phyloP scores from a whole-genome alignment of 2,113 vertebrate genomes.

The Rhinichthys klamathensis region DNA sequence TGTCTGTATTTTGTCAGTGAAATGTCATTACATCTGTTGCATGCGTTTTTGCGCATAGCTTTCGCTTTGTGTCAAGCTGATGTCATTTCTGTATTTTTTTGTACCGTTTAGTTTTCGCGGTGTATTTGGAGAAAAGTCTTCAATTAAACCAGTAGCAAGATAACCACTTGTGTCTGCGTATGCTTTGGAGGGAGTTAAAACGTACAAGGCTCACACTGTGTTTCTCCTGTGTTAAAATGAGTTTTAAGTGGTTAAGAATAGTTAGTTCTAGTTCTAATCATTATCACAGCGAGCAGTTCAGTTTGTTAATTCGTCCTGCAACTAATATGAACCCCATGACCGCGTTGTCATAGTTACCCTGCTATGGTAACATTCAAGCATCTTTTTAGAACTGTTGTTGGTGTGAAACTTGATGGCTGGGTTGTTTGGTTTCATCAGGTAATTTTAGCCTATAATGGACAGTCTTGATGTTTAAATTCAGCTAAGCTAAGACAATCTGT shows the following conservation, averaged over 20 bases:
- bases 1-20: too few species aligned
- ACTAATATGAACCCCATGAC: constrained; percentile 19
- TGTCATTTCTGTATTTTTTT: too few species aligned
- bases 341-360: constrained; percentile 37
- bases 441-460: not conserved
- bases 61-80: too few species aligned
- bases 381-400: not conserved
- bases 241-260: not conserved
- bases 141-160: too few species aligned
- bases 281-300: not conserved
- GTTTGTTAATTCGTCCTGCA: not conserved
- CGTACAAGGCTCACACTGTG: not conserved
- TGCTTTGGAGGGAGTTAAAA: too few species aligned
- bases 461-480: not conserved
- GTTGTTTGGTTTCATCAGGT: constrained; percentile 3
- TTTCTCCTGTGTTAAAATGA: not conserved
- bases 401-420: not conserved
- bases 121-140: too few species aligned
- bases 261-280: not conserved
- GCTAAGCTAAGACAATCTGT: not conserved
- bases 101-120: too few species aligned
- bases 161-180: too few species aligned
- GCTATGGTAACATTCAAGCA: not conserved
- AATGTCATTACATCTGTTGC: too few species aligned
- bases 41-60: too few species aligned